phyloP scores from a whole-genome alignment of 2,797 vertebrate species.

The Gadopsis bispinosus region DNA sequence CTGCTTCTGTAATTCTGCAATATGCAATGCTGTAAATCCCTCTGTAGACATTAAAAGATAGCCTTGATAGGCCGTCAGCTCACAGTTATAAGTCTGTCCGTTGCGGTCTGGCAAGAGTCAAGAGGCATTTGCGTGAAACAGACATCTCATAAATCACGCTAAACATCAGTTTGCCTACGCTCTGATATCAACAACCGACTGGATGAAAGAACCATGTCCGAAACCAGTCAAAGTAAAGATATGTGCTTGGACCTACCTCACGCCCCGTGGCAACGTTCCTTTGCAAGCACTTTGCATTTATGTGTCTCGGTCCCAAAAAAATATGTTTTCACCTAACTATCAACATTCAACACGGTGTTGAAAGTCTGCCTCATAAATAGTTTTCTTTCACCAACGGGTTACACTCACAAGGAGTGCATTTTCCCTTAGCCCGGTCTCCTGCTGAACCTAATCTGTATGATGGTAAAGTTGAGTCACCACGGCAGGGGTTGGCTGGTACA shows the following conservation, averaged over 20 bases:
- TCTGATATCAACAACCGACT: conserved; percentile 3
- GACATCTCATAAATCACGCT: conserved; percentile 1
- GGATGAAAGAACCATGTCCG: neutral
- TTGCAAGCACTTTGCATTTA: conserved; percentile 24
- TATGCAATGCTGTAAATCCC: neutral
- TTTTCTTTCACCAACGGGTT: conserved; percentile 44
- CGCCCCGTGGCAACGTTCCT: neutral
- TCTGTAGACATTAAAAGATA: conserved; percentile 11
- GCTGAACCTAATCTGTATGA: conserved; percentile 53
- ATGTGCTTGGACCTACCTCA: conserved; percentile 27
- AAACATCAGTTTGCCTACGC: neutral
- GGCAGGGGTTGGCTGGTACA: conserved; percentile 44
- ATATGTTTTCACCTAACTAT: conserved; percentile 22
- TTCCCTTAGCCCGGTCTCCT: conserved; percentile 26
- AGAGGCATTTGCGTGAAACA: conserved; percentile 12
- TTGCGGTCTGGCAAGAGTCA: conserved; percentile 8
- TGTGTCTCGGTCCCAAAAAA: conserved; percentile 15
- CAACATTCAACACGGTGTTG: conserved; percentile 15
- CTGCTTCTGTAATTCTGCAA: neutral
- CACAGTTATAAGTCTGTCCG: neutral
- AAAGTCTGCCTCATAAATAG: conserved; percentile 50
- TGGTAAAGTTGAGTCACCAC: conserved; percentile 51
- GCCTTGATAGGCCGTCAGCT: neutral
- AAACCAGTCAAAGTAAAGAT: conserved; percentile 40
- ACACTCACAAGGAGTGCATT: conserved; percentile 18